These are phyloP conservation scores for Saccopteryx bilineata DNA, from an alignment of 2,113 vertebrate species.

Conservation along the genomic window DNA sequence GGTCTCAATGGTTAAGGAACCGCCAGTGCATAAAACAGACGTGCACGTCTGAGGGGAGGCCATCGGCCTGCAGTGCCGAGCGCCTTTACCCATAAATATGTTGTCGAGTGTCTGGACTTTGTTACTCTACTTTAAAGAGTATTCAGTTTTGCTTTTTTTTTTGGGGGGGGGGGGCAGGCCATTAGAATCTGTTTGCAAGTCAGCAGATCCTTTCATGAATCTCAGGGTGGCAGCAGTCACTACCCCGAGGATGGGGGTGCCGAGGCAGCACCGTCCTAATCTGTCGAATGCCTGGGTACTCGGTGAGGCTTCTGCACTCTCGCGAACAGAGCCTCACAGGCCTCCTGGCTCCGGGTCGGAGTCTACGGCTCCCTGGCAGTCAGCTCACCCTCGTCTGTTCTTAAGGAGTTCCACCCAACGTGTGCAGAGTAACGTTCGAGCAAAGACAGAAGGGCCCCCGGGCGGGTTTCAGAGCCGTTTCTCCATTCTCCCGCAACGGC, in stretches of 20 bases:
- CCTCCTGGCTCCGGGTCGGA: not conserved
- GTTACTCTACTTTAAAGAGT: not conserved
- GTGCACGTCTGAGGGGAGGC: not conserved
- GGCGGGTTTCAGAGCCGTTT: not conserved
- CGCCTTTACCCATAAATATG: fast-evolving
- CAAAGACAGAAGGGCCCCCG: not conserved
- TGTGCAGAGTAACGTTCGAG: not conserved
- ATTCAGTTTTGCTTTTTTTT: not conserved
- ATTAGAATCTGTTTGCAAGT: not conserved
- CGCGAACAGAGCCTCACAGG: not conserved
- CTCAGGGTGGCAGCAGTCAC: not conserved
- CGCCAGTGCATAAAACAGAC: not conserved
- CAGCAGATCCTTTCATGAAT: not conserved
- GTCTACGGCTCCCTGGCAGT: not conserved
- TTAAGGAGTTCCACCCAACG: not conserved
- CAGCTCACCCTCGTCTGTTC: not conserved
- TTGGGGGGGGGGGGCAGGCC: not conserved
- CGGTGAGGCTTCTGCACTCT: not conserved
- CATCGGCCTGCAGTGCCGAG: fast-evolving
- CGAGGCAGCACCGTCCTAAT: not conserved
- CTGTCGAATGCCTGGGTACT: not conserved
- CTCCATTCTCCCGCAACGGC: not conserved
- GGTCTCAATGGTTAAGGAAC: not conserved
- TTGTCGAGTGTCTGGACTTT: not conserved
- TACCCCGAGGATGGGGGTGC: too few species aligned